Percentiles rank a stretch among this genome's conserved stretches.
These are phyloP conservation scores for Steinernema hermaphroditum DNA, from an alignment of 2,888 invertebrate genomes.

Conservation along the genomic window DNA sequence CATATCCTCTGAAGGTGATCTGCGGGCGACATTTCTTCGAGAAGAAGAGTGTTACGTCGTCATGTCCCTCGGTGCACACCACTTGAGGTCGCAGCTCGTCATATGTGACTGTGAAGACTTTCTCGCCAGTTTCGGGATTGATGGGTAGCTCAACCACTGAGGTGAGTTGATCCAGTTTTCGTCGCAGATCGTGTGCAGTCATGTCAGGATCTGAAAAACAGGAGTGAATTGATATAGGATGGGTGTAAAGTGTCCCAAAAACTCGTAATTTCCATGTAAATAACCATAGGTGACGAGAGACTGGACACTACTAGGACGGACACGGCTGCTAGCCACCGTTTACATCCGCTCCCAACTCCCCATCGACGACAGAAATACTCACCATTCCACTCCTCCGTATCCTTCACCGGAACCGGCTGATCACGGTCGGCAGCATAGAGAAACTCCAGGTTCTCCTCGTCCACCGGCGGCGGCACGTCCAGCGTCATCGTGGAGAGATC, in stretches of 20 bases:
- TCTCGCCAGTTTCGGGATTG: neutral
- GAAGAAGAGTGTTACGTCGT: slow-evolving; percentile 22
- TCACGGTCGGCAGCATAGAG: slow-evolving; percentile 16
- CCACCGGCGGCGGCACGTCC: neutral
- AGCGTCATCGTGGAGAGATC: slow-evolving; percentile 12
- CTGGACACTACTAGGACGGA: no score
- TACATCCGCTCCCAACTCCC: no score
- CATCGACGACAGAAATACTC: neutral
- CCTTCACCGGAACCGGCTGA: neutral
- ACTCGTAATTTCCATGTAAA: no score
- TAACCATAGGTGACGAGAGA: no score
- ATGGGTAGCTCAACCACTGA: neutral
- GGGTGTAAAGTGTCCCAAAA: no score
- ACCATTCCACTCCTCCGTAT: neutral
- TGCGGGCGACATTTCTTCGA: slow-evolving; percentile 18
- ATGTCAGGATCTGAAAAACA: neutral
- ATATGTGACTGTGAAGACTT: neutral
- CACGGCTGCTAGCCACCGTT: no score
- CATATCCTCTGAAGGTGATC: slow-evolving; percentile 13
- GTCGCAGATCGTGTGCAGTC: slow-evolving; percentile 1
- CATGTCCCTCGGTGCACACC: neutral
- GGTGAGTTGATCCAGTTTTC: slow-evolving; percentile 18
- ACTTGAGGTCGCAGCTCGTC: neutral
- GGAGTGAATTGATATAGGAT: no score
- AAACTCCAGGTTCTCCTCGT: neutral